Evolutionary conservation across 2,797 vertebrate genomes (phyloP).

Genomic region (Aulostomus chinensis): DNA sequence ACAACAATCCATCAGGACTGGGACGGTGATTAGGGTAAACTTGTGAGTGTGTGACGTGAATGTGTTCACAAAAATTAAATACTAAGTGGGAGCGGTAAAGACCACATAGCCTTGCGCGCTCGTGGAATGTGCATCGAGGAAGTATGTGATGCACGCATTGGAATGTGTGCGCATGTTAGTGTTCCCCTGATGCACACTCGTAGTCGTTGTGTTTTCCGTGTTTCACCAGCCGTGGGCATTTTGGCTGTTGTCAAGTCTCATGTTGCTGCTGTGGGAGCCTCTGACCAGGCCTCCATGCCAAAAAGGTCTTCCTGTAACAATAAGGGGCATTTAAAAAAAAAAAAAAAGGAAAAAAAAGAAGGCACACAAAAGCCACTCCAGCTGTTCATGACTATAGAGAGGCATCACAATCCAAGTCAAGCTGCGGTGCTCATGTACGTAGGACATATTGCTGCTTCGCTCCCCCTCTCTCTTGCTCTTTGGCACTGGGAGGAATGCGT

Average conservation of each 20-base stretch:
- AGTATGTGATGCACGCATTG: constrained; percentile 61
- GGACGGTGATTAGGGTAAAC: constrained; percentile 47
- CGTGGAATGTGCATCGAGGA: constrained; percentile 72
- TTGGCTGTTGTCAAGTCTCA: constrained; percentile 43
- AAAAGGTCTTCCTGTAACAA: constrained; percentile 46
- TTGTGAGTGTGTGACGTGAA: constrained; percentile 61
- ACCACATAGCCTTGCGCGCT: constrained; percentile 57
- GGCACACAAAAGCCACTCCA: constrained; percentile 64
- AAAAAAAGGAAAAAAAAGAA: constrained; percentile 46
- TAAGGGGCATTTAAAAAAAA: constrained; percentile 7
- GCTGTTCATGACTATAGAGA: constrained; percentile 47
- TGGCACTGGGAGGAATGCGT: constrained; percentile 79
- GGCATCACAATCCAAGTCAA: constrained; percentile 60
- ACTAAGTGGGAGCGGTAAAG: constrained; percentile 67
- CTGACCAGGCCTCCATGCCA: constrained; percentile 30
- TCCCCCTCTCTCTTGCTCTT: constrained; percentile 66
- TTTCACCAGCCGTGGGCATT: constrained; percentile 39
- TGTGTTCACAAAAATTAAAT: constrained; percentile 71
- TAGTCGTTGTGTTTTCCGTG: too few species aligned
- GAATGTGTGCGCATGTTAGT: constrained; percentile 58
- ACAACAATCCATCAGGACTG: constrained; percentile 31
- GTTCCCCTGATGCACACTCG: constrained; percentile 54
- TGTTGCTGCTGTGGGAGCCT: constrained; percentile 37
- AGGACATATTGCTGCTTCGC: constrained; percentile 57
- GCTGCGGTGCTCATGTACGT: constrained; percentile 53